These are phyloP conservation scores for Chaetogeoica ovagalla DNA, from an alignment of 2,888 invertebrate genomes.

Conservation along the genomic window DNA sequence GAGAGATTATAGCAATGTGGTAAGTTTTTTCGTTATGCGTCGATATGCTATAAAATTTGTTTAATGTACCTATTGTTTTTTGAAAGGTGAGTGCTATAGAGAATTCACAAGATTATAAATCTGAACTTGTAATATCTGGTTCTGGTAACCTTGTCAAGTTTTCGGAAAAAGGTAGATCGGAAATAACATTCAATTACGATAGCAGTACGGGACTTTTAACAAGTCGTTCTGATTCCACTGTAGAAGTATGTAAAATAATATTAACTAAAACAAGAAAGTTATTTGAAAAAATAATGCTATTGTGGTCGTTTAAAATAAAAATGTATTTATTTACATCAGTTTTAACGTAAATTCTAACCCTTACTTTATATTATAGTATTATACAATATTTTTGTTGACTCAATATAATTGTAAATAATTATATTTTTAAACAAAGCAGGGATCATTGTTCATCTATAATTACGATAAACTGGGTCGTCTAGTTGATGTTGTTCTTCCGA, in stretches of 20 bases:
- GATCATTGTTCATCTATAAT: constrained; percentile 86
- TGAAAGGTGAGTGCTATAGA: constrained; percentile 77
- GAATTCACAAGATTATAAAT: constrained; percentile 91
- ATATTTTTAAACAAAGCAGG: constrained; percentile 64
- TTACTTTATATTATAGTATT: too few relatives aligned
- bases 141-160: constrained; percentile 87
- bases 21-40: constrained; percentile 58
- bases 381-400: too few relatives aligned
- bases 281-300: neutral
- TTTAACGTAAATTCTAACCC: too few relatives aligned
- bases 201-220: constrained; percentile 84
- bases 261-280: neutral
- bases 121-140: constrained; percentile 88
- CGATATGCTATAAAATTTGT: neutral
- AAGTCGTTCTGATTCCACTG: constrained; percentile 67
- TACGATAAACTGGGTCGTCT: constrained; percentile 89
- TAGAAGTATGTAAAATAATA: constrained; percentile 65
- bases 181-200: constrained; percentile 88
- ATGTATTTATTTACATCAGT: too few relatives aligned
- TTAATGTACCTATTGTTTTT: constrained; percentile 26
- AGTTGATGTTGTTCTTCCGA: constrained; percentile 82
- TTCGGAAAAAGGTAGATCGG: constrained; percentile 84
- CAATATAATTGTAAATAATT: neutral
- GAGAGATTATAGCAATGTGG: constrained; percentile 88
- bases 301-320: too few relatives aligned